phyloP scores from a whole-genome alignment of 2,797 vertebrate species.

The Xerus rutilus region DNA sequence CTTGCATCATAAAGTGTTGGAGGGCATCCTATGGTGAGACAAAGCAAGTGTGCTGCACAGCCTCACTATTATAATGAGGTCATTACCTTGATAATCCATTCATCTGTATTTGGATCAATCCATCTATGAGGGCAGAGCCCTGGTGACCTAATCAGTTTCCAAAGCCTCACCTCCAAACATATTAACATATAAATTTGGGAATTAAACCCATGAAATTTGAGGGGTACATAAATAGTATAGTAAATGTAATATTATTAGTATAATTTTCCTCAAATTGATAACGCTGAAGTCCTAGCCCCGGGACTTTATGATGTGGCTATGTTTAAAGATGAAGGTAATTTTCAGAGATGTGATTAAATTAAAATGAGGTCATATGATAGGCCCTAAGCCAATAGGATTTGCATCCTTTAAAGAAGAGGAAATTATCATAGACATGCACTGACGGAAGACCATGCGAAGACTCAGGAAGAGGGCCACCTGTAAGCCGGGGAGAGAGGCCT shows the following conservation, averaged over 20 bases:
- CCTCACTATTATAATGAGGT: neutral
- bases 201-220: neutral
- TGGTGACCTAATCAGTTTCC: neutral
- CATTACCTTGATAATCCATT: neutral
- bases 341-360: neutral
- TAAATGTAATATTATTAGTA: neutral
- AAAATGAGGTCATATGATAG: neutral
- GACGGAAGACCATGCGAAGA: neutral
- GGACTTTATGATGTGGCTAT: neutral
- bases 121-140: neutral
- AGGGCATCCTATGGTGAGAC: neutral
- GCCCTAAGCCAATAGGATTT: neutral
- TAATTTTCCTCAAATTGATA: neutral
- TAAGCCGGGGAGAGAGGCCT: neutral
- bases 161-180: neutral
- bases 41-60: neutral
- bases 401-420: neutral
- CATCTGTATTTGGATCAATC: neutral
- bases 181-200: neutral
- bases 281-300: neutral
- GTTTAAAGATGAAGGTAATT: neutral
- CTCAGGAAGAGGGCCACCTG: fast-evolving
- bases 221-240: neutral
- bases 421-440: neutral
- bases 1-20: no score